Evolutionary conservation across 2,888 invertebrate species (phyloP), one percentile per base, ranked within the genome.

Genomic region (Melanargia galathea): DNA sequence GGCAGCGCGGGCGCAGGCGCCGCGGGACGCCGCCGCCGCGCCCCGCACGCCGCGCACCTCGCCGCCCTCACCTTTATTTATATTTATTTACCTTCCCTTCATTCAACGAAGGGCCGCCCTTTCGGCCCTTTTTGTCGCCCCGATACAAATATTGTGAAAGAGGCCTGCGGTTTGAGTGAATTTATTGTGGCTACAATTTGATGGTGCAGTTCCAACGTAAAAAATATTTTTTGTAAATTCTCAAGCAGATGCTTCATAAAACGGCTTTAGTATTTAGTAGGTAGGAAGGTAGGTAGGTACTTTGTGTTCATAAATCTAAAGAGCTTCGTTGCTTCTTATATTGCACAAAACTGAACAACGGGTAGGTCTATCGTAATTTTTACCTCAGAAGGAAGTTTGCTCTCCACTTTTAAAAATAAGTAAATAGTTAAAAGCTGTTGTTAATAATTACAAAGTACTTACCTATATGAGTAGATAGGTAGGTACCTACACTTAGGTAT

Each of bases 41-140:
- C 71, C 70, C 73, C 78, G 6, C n/a, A n/a, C 1, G 0, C 30
- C 7, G 6, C 30, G 81, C 69, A 72, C 74, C 73, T 73, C 73
- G 73, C 77, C 80, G 75, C 83, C 85, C 80, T 85, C 80, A 83
- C 86, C 88, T 90, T 90, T 90, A 91, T 90, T 91, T 90, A 90
- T 91, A 89, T 90, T 91, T 91, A 91, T 91, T 91, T 91, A 90
- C 90, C 90, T 90, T 89, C 90, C 89, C 88, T 90, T 90, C 90
- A 90, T 90, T 90, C 89, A 90, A 84, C 83, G 81, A 85, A 84
- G 81, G 86, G 87, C 89, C 90, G 88, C 91, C 86, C 89, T 90
- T 90, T 89, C 88, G 90, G 83, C 86, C 84, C 89, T 91, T 91
- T 91, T 90, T 90, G 90, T 86, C 87, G 83, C 83, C 80, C 85